These are phyloP conservation scores for Vimba vimba DNA, from an alignment of 2,113 vertebrate genomes.

Conservation along the genomic window DNA sequence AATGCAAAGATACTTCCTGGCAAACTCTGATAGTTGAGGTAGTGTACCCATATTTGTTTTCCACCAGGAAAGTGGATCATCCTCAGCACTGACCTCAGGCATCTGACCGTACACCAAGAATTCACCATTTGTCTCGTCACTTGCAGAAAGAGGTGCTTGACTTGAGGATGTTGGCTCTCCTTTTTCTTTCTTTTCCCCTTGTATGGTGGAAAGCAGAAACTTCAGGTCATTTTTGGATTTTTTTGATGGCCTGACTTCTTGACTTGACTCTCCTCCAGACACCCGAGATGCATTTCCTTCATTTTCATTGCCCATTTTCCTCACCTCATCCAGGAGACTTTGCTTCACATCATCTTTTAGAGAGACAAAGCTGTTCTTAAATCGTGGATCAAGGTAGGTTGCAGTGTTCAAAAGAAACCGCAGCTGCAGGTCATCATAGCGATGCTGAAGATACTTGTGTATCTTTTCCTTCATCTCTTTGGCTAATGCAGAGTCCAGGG, in stretches of 20 bases:
- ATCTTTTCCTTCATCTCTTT: too few species aligned
- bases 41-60: conserved; percentile 34
- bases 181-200: not conserved
- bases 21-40: conserved; percentile 35
- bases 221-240: not conserved
- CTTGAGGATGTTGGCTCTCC: not conserved
- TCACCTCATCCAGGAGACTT: conserved; percentile 34
- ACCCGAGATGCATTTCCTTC: conserved; percentile 1
- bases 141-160: conserved; percentile 1
- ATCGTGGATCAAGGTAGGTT: too few species aligned
- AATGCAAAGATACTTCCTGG: conserved; percentile 44
- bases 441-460: too few species aligned
- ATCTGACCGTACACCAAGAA: not conserved
- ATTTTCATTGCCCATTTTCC: not conserved
- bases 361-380: conserved; percentile 49
- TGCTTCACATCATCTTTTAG: conserved; percentile 38
- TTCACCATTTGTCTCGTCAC: not conserved
- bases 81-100: conserved; percentile 36
- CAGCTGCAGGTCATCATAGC: too few species aligned
- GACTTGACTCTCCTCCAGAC: not conserved
- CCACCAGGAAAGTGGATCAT: conserved; percentile 51
- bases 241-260: conserved; percentile 3
- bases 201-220: not conserved
- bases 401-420: too few species aligned
- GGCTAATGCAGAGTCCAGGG: too few species aligned